Evolutionary conservation across 2,888 invertebrate genomes (phyloP), one percentile per base, ranked within the genome.

Genomic region (Sarcophaga caerulescens): DNA sequence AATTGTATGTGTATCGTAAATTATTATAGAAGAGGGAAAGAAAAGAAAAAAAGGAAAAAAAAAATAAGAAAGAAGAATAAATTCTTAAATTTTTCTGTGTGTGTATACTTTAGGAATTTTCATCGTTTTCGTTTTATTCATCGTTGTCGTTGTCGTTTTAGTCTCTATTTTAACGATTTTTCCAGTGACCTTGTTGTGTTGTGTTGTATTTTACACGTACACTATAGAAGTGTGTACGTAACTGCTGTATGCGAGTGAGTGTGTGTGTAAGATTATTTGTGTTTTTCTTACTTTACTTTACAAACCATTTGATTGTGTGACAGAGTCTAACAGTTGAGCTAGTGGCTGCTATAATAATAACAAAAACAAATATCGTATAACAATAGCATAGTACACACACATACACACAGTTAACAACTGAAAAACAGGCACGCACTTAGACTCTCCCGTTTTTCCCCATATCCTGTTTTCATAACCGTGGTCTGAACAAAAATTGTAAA

Each of bases 111-210:
- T 81, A 85, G 87, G 87, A 81, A 86, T 88, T 87, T 88, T 89
- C 82, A 84, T 87, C 71, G 76, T 70, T 76, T n/a, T 71, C 70
- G 65, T 77, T 52, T 52, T 52, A 14, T 52, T 52, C 17, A 52
- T 52, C 12, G 12, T 52, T 17, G 52, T 52, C 17, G 12, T 52
- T 17, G 52, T 17, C 52, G 17, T 52, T 52, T 52, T 52, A 59
- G 86, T 84, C 84, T 81, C 87, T 89, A 89, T 90, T 91, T 90
- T 92, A 91, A 92, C 92, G 92, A 92, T 92, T 92, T 92, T 93
- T 93, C 92, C 93, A 92, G 91, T 93, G 93, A 93, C 93, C 93
- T 93, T 93, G 93, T 92, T 93, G 92, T 91, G 91, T 92, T 90
- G 77, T 85, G 77, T 77, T 66, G 71, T 82, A 25, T 35, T 62